Base-by-base conservation (phyloP, 2,797 vertebrate genomes). In the Acanthopagrus latus region DNA sequence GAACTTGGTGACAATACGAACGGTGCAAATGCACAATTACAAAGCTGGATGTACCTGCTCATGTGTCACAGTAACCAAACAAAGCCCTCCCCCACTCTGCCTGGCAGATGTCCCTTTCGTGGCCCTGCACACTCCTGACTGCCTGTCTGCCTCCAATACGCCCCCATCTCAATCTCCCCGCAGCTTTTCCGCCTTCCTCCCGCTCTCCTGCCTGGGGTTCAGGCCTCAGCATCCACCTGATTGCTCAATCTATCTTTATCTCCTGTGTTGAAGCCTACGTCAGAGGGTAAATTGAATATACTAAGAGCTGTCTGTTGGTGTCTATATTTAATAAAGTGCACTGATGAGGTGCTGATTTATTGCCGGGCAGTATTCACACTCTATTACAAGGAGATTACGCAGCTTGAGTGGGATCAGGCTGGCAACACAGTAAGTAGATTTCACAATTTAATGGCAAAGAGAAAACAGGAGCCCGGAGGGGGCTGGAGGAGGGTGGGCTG, bases 321-420 rank as follows among this genome's bases (percentile, higher is more conserved):
- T 95, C 94, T 95, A 95, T 96, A 95, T 95, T 95, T 95, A 95
- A 95, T 95, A 95, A 95, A 95, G 93, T 93, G 91, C 89, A 84
- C 93, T 96, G 95, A 96, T 95, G 95, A 96, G 94, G 92, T 93
- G 92, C 93, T 95, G 94, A 95, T 96, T 95, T 95, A 96, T 95
- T 89, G 92, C 89, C 81, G 88, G 88, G 92, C 94, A 94, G 94
- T 95, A 95, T 96, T 96, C 95, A 94, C 95, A 95, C 93, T 94
- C 94, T 95, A 96, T 95, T 95, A 95, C 95, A 93, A 93, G 93
- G 92, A 95, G 94, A 96, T 95, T 96, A 95, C 91, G 87, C 88
- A 92, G 94, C 94, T 94, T 92, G 92, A 95, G 92, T 93, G 92
- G 92, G 93, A 95, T 95, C 93, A 93, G 93, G 86, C 88, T 87